Conservation (phyloP, 2,888 invertebrate genomes). For the Lasioglossum leucozonium region DNA sequence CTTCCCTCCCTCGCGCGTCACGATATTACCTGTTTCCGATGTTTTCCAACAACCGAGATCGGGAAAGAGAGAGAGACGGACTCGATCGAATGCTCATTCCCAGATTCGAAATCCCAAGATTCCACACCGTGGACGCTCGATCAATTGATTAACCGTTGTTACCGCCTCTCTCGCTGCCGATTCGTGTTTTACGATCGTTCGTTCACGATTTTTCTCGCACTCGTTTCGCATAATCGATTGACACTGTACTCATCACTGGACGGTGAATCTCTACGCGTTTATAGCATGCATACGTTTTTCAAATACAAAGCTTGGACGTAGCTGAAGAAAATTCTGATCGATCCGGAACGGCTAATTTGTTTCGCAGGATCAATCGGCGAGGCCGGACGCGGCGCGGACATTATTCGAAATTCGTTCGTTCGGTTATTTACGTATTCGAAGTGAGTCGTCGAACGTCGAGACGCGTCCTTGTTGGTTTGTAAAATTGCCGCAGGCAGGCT, state of each 20-base stretch:
- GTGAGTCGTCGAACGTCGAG: slow-evolving; percentile 49
- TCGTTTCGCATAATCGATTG: not conserved
- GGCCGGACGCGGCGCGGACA: not conserved
- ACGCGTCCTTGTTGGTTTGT: slow-evolving; percentile 58
- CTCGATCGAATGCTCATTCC: not conserved
- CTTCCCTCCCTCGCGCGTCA: no score
- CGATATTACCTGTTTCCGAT: slow-evolving; percentile 9
- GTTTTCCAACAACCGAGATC: not conserved
- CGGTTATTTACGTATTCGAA: slow-evolving; percentile 61
- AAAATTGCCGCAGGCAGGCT: slow-evolving; percentile 73
- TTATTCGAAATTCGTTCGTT: slow-evolving; percentile 34
- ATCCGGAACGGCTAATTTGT: not conserved
- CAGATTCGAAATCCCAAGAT: not conserved
- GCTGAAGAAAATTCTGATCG: not conserved
- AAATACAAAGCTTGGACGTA: not conserved
- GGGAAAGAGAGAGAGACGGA: not conserved
- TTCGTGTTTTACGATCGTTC: not conserved
- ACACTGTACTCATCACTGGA: not conserved
- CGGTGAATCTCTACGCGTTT: not conserved
- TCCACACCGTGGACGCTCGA: not conserved
- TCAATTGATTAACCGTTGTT: not conserved
- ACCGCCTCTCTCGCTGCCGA: not conserved
- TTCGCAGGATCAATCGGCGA: not conserved
- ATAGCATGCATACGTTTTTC: no score
- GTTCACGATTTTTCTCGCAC: not conserved